These are phyloP conservation scores for Lepus europaeus DNA, from an alignment of 2,113 vertebrate species.

Conservation along the genomic window DNA sequence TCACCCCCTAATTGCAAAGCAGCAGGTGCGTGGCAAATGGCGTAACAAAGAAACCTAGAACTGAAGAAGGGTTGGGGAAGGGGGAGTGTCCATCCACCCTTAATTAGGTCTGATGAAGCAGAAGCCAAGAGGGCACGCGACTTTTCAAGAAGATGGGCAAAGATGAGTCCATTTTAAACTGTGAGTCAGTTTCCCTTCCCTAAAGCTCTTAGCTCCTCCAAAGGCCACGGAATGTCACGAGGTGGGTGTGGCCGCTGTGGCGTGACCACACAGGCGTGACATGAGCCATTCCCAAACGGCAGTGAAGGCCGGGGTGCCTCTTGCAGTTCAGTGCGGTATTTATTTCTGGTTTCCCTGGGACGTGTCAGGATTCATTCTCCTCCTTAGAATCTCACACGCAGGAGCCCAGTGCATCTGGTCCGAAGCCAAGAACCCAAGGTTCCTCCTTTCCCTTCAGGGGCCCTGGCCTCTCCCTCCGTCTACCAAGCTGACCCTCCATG, in stretches of 20 bases:
- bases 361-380: not conserved
- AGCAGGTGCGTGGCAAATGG: not conserved
- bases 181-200: not conserved
- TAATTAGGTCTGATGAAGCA: not conserved
- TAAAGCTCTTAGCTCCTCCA: not conserved
- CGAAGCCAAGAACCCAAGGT: not conserved
- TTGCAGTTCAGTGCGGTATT: accelerated
- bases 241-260: not conserved
- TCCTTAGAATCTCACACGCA: not conserved
- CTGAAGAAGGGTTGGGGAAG: not conserved
- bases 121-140: not conserved
- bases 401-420: not conserved
- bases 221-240: accelerated
- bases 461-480: no score
- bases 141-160: not conserved
- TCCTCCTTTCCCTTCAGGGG: not conserved
- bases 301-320: accelerated
- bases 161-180: not conserved
- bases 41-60: not conserved
- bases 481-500: not conserved
- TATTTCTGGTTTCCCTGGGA: not conserved
- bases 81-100: not conserved
- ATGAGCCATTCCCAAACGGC: not conserved
- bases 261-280: not conserved
- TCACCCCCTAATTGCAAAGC: not conserved